Evolutionary conservation across 35 echinoderm and acorn worm genomes (phyloP).

Genomic region (Patiria miniata): DNA sequence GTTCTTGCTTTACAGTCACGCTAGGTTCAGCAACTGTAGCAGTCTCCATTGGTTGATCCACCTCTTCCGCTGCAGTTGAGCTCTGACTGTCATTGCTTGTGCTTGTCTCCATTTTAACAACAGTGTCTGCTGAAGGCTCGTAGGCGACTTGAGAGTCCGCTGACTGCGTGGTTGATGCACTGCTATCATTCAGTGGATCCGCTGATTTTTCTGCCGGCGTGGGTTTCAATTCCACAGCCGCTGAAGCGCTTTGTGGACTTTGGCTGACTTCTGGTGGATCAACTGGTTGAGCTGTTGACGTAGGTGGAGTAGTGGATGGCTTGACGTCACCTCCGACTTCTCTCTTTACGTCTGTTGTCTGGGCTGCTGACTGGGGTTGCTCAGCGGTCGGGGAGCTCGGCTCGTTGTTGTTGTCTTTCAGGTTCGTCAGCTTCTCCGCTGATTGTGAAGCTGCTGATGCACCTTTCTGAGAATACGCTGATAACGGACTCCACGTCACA

Average conservation of each 20-base stretch:
- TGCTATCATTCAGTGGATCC: neutral
- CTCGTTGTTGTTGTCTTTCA: neutral
- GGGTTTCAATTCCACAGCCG: too few species aligned
- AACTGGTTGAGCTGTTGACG: too few species aligned
- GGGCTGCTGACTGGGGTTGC: too few species aligned
- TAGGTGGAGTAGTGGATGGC: too few species aligned
- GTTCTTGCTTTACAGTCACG: neutral
- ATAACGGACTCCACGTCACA: neutral
- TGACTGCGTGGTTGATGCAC: neutral
- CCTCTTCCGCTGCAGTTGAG: neutral
- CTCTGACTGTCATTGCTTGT: neutral
- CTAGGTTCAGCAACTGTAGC: neutral
- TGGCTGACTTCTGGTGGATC: too few species aligned
- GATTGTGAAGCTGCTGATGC: neutral
- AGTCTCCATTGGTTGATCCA: conserved; percentile 19
- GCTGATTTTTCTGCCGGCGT: neutral
- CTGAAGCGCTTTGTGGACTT: neutral
- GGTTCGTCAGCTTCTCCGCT: neutral
- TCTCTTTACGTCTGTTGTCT: too few species aligned
- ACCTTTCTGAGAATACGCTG: neutral
- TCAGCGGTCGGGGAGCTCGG: too few species aligned
- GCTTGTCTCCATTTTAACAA: neutral
- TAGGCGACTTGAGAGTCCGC: neutral
- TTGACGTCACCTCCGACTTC: too few species aligned
- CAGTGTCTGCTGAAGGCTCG: neutral